A percentile compares a stretch with the other conserved stretches of the same genome.
Evolutionary conservation across 2,888 invertebrate species (phyloP).

Genomic region (Macrophya alboannulata): DNA sequence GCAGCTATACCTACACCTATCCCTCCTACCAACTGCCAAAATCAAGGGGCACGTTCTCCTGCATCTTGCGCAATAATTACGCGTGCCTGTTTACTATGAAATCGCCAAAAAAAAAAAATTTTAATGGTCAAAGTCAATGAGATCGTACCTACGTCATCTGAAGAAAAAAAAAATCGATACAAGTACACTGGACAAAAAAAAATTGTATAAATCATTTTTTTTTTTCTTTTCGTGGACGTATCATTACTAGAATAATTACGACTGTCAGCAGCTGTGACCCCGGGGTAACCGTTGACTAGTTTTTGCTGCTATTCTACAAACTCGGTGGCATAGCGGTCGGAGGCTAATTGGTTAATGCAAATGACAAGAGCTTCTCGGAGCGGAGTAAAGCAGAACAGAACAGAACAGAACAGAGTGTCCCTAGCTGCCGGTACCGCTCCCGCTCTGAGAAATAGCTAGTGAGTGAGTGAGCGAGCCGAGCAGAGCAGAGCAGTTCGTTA

Average conservation of each 20-base stretch:
- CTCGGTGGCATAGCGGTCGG: conserved; percentile 22
- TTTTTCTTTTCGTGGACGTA: not conserved
- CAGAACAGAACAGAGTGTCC: not conserved
- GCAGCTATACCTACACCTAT: not conserved
- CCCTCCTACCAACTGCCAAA: not conserved
- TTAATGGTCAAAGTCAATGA: not conserved
- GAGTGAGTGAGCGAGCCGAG: not conserved
- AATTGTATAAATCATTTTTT: not conserved
- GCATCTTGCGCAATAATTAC: conserved; percentile 5
- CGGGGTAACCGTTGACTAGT: conserved; percentile 46
- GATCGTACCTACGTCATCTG: not conserved
- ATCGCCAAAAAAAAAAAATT: not conserved
- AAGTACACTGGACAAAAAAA: not conserved
- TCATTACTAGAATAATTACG: conserved; percentile 20
- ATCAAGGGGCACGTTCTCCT: not conserved
- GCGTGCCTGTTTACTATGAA: not conserved
- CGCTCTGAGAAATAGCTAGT: not conserved
- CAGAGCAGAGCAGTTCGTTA: conserved; percentile 42
- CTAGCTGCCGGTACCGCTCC: not conserved
- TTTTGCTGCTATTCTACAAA: conserved; percentile 32
- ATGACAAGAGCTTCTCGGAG: conserved; percentile 47
- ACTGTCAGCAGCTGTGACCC: conserved; percentile 29
- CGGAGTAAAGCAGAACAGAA: not conserved
- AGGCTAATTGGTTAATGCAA: conserved; percentile 55
- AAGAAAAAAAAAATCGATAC: not conserved